Base-by-base conservation (phyloP, 1,140 invertebrate genomes). In the Psilanteris sp. region DNA sequence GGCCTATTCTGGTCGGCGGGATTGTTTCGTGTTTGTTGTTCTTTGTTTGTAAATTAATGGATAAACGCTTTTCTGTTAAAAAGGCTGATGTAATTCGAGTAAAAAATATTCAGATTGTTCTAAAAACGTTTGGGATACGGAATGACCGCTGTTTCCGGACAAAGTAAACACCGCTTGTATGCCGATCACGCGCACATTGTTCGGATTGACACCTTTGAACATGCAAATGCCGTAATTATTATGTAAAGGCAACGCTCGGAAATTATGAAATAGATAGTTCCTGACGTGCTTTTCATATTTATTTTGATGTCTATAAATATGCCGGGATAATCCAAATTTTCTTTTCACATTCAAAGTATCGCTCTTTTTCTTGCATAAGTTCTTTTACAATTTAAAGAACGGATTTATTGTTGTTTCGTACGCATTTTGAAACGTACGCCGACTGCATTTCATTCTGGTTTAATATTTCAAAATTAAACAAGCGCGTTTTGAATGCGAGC, bases 121-220 rank as follows among this genome's bases (percentile, higher is more conserved):
- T n/a, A n/a, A n/a, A n/a, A n/a, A n/a, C n/a, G n/a, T n/a, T n/a
- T n/a, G n/a, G n/a, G n/a, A n/a, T n/a, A 52, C 54, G 39, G 13
- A 41, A 22, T 31, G 18, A 55, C 36, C 44, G 34, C 46, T 50
- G 36, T 73, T 57, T 57, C 50, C 50, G 44, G 26, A 68, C 62
- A 68, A 68, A 39, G 34, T 68, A 5, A 41, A 68, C 48, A 32
- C 0, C 9, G 9, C 48, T 34, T 50, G 41, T 68, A 76, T 70
- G 57, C 73, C 59, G 73, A 50, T 76, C 72, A 75, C 72, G 72
- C 48, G 36, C 29, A 43, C 44, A 76, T 66, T 70, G 73, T 76
- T 64, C 48, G 48, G 13, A 39, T 68, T 55, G 31, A 64, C 57
- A 70, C 55, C 72, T 75, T 75, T 75, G 46, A 10, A 68, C 57